These are phyloP conservation scores for Gonioctena quinquepunctata DNA, from an alignment of 1,140 invertebrate genomes.

Conservation along the genomic window DNA sequence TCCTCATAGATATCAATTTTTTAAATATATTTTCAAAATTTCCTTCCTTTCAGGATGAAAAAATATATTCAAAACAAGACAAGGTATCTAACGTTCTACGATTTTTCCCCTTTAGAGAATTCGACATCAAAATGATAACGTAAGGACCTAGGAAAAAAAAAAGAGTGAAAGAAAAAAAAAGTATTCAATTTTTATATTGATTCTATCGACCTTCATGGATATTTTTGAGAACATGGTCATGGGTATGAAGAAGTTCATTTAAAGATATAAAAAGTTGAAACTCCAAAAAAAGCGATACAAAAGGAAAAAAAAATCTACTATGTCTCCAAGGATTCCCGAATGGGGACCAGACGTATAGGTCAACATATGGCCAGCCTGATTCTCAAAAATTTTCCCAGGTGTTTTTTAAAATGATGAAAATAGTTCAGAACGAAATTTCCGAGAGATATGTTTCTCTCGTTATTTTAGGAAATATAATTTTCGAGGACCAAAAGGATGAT, in stretches of 20 bases:
- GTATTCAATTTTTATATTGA: slow-evolving; percentile 31
- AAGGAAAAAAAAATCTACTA: too few species aligned
- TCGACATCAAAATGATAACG: slow-evolving; percentile 32
- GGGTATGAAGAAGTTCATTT: slow-evolving; percentile 30
- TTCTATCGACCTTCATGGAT: slow-evolving; percentile 20
- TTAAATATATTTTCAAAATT: not conserved
- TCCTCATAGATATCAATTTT: not conserved
- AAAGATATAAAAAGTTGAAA: slow-evolving; percentile 31
- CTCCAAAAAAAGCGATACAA: slow-evolving; percentile 26
- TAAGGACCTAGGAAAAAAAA: slow-evolving; percentile 20
- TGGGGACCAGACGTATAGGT: too few species aligned
- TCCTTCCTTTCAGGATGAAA: slow-evolving; percentile 25
- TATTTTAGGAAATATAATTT: too few species aligned
- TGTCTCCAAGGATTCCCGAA: too few species aligned
- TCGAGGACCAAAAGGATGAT: too few species aligned
- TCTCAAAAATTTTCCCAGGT: too few species aligned
- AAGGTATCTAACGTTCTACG: slow-evolving; percentile 27
- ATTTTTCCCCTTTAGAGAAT: slow-evolving; percentile 32
- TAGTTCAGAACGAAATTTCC: too few species aligned
- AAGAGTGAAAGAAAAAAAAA: slow-evolving; percentile 12
- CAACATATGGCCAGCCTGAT: too few species aligned
- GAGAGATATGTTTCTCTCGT: too few species aligned
- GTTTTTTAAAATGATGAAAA: too few species aligned
- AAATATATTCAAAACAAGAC: slow-evolving; percentile 31
- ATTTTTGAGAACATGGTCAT: slow-evolving; percentile 26